Evolutionary conservation across 2,113 vertebrate genomes (phyloP).

Genomic region (Percopsis transmontana): DNA sequence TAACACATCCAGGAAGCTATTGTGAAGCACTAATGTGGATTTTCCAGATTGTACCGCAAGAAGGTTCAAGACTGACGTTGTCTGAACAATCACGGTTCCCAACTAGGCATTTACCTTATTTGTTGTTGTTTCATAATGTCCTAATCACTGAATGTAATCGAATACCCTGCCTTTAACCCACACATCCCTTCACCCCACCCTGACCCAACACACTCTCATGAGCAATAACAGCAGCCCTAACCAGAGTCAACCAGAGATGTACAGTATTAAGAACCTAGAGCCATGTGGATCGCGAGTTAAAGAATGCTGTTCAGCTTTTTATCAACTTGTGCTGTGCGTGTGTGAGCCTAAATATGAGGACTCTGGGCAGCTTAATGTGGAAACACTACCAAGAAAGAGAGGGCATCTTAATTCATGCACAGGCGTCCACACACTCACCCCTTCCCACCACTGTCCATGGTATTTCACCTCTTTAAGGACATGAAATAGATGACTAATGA

Average conservation of each 20-base stretch:
- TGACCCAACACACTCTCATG: neutral
- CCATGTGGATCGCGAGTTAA: no score
- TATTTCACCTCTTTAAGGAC: slow-evolving; percentile 22
- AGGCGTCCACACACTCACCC: slow-evolving; percentile 2
- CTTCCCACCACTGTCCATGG: neutral
- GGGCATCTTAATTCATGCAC: neutral
- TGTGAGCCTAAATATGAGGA: neutral
- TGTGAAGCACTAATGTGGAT: slow-evolving; percentile 22
- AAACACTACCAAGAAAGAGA: neutral
- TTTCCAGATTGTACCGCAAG: slow-evolving; percentile 6
- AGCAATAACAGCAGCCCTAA: neutral
- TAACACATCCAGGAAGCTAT: slow-evolving; percentile 19
- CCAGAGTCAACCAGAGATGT: no score
- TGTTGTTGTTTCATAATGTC: slow-evolving; percentile 9
- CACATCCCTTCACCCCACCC: neutral
- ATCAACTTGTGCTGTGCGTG: neutral
- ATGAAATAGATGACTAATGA: no score
- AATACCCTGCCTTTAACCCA: neutral
- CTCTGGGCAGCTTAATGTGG: neutral
- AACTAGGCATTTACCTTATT: neutral
- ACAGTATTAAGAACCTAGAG: no score
- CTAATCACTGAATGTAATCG: neutral
- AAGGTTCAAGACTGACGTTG: slow-evolving; percentile 11
- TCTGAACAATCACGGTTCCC: slow-evolving; percentile 11
- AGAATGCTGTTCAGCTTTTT: no score